These are phyloP conservation scores for Amyelois transitella DNA, from an alignment of 1,140 invertebrate species.

Conservation along the genomic window DNA sequence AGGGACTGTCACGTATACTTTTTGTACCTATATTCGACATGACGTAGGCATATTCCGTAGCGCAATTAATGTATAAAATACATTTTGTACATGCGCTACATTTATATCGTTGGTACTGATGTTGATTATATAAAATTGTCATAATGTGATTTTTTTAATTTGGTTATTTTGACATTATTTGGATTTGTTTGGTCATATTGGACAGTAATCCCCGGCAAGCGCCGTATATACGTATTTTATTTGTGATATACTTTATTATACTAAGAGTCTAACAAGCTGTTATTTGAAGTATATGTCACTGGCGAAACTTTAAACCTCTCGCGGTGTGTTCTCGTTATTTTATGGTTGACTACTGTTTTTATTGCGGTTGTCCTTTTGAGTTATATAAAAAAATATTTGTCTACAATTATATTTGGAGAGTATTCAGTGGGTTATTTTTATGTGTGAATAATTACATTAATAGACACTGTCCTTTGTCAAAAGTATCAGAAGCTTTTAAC, in stretches of 20 bases:
- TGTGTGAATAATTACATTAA: too few relatives aligned
- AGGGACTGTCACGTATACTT: slow-evolving; percentile 14
- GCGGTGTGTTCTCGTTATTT: slow-evolving; percentile 30
- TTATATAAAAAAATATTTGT: neutral
- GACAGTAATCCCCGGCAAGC: neutral
- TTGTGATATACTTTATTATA: slow-evolving; percentile 61
- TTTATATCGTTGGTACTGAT: slow-evolving; percentile 15
- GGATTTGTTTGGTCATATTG: slow-evolving; percentile 2
- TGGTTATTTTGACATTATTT: slow-evolving; percentile 15
- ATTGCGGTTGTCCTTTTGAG: neutral
- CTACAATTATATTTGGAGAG: too few relatives aligned
- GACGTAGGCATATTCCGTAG: neutral
- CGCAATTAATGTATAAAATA: slow-evolving; percentile 22
- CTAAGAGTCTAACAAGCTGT: slow-evolving; percentile 66
- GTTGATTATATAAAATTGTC: slow-evolving; percentile 9
- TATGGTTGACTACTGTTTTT: neutral
- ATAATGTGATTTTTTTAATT: slow-evolving; percentile 4
- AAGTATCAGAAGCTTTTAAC: too few relatives aligned
- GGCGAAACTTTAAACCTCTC: slow-evolving; percentile 40
- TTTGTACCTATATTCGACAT: slow-evolving; percentile 21
- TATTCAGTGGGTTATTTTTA: too few relatives aligned
- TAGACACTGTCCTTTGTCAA: too few relatives aligned
- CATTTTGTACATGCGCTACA: slow-evolving; percentile 10
- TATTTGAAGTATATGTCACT: slow-evolving; percentile 56
- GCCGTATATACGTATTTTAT: slow-evolving; percentile 36